Evolutionary conservation across 2,888 invertebrate genomes (phyloP).

Genomic region (Byasa hedistus): DNA sequence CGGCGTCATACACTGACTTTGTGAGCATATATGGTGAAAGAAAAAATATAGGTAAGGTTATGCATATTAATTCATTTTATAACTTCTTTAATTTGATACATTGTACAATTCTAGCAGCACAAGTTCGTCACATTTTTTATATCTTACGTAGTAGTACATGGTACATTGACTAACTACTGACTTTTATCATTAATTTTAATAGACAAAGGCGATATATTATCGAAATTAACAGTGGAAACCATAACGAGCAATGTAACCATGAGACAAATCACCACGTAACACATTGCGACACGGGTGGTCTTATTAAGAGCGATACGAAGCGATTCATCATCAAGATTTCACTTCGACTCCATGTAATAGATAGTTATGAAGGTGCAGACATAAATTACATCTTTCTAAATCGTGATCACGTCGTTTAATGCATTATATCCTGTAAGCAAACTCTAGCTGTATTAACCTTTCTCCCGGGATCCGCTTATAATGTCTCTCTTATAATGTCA

Average conservation of each 20-base stretch:
- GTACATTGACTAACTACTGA: not conserved
- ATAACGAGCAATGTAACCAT: slow-evolving; percentile 35
- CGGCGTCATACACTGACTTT: not conserved
- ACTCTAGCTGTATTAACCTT: slow-evolving; percentile 55
- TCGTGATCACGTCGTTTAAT: slow-evolving; percentile 49
- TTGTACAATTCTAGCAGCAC: too few species aligned
- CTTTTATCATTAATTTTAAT: not conserved
- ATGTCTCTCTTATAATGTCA: slow-evolving; percentile 51
- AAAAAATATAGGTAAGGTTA: too few species aligned
- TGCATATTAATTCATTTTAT: too few species aligned
- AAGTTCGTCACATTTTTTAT: too few species aligned
- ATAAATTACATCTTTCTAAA: slow-evolving; percentile 44
- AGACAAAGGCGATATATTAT: not conserved
- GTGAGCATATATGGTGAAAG: too few species aligned
- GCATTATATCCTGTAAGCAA: slow-evolving; percentile 41
- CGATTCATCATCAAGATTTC: slow-evolving; percentile 67
- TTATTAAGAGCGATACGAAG: slow-evolving; percentile 43
- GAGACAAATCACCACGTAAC: slow-evolving; percentile 60
- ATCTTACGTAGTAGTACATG: too few species aligned
- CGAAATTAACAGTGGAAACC: not conserved
- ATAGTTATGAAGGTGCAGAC: slow-evolving; percentile 29
- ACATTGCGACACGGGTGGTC: slow-evolving; percentile 58
- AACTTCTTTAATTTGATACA: too few species aligned
- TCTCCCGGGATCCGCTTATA: slow-evolving; percentile 51
- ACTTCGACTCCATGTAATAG: slow-evolving; percentile 47